Conservation (phyloP, 2,797 vertebrate species). For the Brotula barbata region DNA sequence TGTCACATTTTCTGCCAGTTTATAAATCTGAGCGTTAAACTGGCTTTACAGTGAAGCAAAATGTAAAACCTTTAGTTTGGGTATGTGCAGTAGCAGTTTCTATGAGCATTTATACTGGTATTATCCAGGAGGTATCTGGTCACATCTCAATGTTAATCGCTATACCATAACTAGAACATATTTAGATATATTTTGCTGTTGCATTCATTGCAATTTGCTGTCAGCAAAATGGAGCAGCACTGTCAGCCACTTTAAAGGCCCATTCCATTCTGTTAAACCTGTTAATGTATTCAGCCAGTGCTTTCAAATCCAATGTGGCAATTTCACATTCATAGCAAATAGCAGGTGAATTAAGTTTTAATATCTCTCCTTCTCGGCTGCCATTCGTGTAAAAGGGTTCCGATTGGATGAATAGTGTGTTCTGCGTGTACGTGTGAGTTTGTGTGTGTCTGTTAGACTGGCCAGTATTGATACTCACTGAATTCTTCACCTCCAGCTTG, state of each 20-base stretch:
- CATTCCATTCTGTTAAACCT: conserved; percentile 2
- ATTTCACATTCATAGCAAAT: conserved; percentile 48
- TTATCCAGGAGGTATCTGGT: neutral
- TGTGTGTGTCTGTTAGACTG: conserved; percentile 1
- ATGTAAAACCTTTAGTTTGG: neutral
- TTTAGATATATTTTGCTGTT: conserved; percentile 19
- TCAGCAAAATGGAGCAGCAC: conserved; percentile 13
- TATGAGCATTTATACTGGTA: neutral
- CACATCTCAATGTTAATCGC: conserved; percentile 11
- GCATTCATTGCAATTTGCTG: conserved; percentile 3
- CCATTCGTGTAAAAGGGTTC: conserved; percentile 35
- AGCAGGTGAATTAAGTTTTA: conserved; percentile 49
- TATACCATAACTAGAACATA: conserved; percentile 8
- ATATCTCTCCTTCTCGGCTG: conserved; percentile 35
- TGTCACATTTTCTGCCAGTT: neutral
- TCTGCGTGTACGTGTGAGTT: conserved; percentile 26
- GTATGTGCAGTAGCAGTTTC: neutral
- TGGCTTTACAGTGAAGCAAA: neutral
- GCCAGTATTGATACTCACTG: conserved; percentile 46
- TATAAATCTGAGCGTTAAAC: too few relatives aligned
- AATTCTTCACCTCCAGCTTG: conserved; percentile 33
- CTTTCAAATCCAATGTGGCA: conserved; percentile 20
- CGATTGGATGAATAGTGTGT: conserved; percentile 26
- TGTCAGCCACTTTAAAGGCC: conserved; percentile 13
- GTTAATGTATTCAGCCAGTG: conserved; percentile 23